Base-by-base conservation (phyloP, 1,140 invertebrate genomes). In the Drosophila simulans region DNA sequence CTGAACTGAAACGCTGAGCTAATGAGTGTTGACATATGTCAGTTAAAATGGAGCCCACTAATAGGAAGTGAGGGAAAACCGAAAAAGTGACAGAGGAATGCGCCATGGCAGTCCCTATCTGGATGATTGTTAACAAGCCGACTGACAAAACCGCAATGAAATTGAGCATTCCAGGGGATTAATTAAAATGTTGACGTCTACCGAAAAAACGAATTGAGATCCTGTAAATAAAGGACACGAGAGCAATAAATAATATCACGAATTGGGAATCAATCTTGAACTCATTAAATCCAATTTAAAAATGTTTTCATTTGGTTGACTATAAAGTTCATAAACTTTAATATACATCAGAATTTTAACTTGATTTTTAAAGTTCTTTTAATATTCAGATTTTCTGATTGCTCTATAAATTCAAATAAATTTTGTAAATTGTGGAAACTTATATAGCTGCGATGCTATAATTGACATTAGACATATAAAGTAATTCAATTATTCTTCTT, bases 1-100 rank as follows among this genome's bases (percentile, higher is more conserved):
- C 37, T 22, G 48, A 39, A 55, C 37, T 22, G 48, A 39, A 55
- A 39, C 64, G 48, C 48, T 43, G 68, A 60, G 70, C 83, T 86
- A 86, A 88, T 86, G 83, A 86, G 78, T 68, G 68, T 65, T 82
- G 77, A 62, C 73, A 74, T 54, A 66, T 75, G 78, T 58, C 65
- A 65, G 72, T 68, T 52, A 55, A 51, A 63, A 43, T 20, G 52
- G 53, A 52, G 52, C 15, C 22, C 22, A 13, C 37, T 27, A 51
- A 65, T 39, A 20, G 45, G 34, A 45, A 5, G 22, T n/a, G 35
- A 34, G 12, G 39, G 58, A 22, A 39, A 22, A 40, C 45, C 52
- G 27, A 54, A 62, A 43, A 49, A 51, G 66, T 27, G 55, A n/a
- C n/a, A 11, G 10, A 39, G 31, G 37, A 68, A 11, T 27, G 22